Evolutionary conservation across 2,888 invertebrate species (phyloP), one percentile per base, ranked within the genome.

Genomic region (Thumatha senex): DNA sequence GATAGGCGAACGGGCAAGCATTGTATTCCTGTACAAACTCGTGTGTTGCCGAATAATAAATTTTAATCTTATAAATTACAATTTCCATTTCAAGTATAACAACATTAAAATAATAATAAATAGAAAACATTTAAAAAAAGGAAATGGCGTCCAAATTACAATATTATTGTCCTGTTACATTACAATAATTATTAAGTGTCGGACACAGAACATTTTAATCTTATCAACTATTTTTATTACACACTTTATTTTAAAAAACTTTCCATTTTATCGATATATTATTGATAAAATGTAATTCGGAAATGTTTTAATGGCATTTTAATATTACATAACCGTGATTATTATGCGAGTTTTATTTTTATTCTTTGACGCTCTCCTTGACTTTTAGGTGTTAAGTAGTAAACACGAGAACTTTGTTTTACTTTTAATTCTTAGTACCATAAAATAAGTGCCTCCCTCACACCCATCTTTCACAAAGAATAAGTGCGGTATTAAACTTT

Each of bases 281-380:
- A 63, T 66, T 61, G 55, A 63, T 61, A 61, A 63, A 52, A 54
- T 60, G 50, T 48, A 52, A 55, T 62, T 63, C 18, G 18, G 5
- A 5, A 65, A 53, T 30, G 52, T 58, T 56, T 54, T 53, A 56
- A 50, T 48, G 50, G 50, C 48, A 1, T 54, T 55, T 69, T 61
- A 50, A 51, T 66, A 53, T 72, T 62, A 54, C 63, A 54, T 48
- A 72, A 74, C 46, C 29, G 50, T 70, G 70, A 70, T 70, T 67
- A 54, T 63, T 63, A 67, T 54, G 48, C 51, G 56, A 40, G 46
- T 59, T 62, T 65, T 61, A 66, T 66, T 58, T 55, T 63, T 57
- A n/a, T n/a, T 57, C 24, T 49, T 45, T 59, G 56, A 64, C 69
- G 64, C 65, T 57, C 67, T 46, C 64, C 56, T 69, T 46, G 29